phyloP scores from a whole-genome alignment of 1,140 invertebrate genomes.

The Platorchestia sp. region DNA sequence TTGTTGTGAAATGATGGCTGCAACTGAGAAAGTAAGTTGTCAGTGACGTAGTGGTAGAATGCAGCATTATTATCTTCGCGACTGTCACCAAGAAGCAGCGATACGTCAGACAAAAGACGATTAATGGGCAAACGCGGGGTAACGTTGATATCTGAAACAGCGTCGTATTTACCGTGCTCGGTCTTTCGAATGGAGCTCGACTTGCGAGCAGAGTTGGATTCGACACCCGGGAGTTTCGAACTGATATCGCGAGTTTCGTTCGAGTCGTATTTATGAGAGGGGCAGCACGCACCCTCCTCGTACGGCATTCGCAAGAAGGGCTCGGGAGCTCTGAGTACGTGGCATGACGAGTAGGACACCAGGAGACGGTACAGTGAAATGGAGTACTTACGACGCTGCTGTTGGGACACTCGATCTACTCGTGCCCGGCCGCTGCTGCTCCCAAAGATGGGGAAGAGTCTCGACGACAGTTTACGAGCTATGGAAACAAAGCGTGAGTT shows the following conservation, averaged over 20 bases:
- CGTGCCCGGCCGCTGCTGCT: not conserved
- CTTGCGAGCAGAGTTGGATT: not conserved
- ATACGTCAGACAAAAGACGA: slow-evolving; percentile 41
- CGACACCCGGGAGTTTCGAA: not conserved
- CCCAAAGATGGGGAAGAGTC: slow-evolving; percentile 24
- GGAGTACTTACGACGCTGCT: not conserved
- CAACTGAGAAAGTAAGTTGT: slow-evolving; percentile 18
- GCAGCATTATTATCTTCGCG: slow-evolving; percentile 26
- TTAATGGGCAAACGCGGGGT: not conserved
- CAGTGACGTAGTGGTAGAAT: slow-evolving; percentile 16
- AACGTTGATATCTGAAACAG: not conserved
- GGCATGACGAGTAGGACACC: slow-evolving; percentile 8
- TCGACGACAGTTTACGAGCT: slow-evolving; percentile 22
- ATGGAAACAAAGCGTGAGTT: not conserved
- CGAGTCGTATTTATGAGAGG: not conserved
- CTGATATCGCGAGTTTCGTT: not conserved
- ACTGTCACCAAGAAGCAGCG: not conserved
- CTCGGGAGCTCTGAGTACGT: slow-evolving; percentile 6
- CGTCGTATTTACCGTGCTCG: too few species aligned
- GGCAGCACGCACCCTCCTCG: not conserved
- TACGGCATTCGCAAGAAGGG: slow-evolving; percentile 34
- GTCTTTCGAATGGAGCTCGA: not conserved
- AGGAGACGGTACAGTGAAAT: slow-evolving; percentile 25
- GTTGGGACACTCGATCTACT: not conserved
- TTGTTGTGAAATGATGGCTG: slow-evolving; percentile 6